Conservation (phyloP, 2,113 vertebrate species). For the Orthonyx spaldingii region DNA sequence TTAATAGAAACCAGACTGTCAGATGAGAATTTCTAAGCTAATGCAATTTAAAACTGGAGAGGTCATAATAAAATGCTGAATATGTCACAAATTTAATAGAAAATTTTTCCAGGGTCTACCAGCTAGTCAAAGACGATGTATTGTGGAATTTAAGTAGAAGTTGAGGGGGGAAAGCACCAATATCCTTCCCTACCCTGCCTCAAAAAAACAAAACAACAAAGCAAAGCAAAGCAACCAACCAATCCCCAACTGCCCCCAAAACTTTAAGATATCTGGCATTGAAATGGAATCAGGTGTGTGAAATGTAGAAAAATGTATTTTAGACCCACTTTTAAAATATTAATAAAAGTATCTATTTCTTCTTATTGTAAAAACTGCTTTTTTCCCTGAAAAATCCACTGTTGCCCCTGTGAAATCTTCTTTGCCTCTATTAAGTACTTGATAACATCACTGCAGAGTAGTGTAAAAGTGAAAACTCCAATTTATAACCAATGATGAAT, state of each 20-base stretch:
- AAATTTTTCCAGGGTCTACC: not conserved
- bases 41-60: not conserved
- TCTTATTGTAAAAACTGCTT: not conserved
- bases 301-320: not conserved
- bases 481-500: not conserved
- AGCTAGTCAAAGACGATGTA: not conserved
- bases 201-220: not conserved
- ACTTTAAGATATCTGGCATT: not conserved
- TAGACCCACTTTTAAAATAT: not conserved
- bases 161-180: rapidly evolving
- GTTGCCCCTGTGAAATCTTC: not conserved
- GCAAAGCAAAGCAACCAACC: not conserved
- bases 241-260: not conserved
- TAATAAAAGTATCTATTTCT: not conserved
- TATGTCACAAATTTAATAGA: not conserved
- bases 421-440: not conserved
- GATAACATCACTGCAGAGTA: not conserved
- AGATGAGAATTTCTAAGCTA: not conserved
- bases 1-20: not conserved
- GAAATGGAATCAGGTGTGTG: not conserved
- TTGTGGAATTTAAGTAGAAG: not conserved
- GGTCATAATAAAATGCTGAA: not conserved
- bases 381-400: not conserved
- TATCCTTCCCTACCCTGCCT: too few relatives aligned
- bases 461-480: not conserved